Evolutionary conservation across 2,797 vertebrate genomes (phyloP).

Genomic region (Eospalax fontanierii): DNA sequence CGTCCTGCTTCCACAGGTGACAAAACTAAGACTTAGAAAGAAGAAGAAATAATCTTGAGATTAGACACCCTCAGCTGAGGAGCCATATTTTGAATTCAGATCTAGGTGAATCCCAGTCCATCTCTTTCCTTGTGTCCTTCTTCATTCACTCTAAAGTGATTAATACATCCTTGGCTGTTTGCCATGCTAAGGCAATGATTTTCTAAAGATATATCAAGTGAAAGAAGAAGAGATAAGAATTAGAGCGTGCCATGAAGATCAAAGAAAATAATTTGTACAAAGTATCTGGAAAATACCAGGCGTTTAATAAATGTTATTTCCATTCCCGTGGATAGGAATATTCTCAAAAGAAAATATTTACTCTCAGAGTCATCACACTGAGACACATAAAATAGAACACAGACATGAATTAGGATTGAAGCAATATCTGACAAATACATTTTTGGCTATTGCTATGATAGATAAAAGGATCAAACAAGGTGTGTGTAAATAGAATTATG

Average conservation of each 20-base stretch:
- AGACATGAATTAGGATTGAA: not conserved
- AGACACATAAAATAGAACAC: not conserved
- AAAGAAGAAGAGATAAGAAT: not conserved
- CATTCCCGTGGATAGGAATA: not conserved
- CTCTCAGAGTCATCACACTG: not conserved
- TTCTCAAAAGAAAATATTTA: not conserved
- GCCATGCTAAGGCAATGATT: not conserved
- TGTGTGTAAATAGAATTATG: slow-evolving; percentile 17
- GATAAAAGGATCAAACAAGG: not conserved
- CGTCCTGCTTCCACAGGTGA: not conserved
- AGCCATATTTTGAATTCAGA: not conserved
- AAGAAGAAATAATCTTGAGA: not conserved
- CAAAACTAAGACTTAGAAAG: not conserved
- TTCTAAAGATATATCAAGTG: not conserved
- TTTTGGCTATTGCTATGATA: not conserved
- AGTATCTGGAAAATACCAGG: not conserved
- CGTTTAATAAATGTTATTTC: slow-evolving; percentile 32
- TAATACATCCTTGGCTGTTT: not conserved
- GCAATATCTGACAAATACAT: slow-evolving; percentile 22
- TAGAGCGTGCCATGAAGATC: not conserved
- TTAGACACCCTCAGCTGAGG: not conserved
- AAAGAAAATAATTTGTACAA: not conserved
- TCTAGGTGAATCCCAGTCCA: not conserved
- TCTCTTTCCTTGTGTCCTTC: not conserved
- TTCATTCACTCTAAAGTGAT: not conserved